These are phyloP conservation scores for Coptodon rendalli DNA, from an alignment of 2,113 vertebrate genomes.

Conservation along the genomic window DNA sequence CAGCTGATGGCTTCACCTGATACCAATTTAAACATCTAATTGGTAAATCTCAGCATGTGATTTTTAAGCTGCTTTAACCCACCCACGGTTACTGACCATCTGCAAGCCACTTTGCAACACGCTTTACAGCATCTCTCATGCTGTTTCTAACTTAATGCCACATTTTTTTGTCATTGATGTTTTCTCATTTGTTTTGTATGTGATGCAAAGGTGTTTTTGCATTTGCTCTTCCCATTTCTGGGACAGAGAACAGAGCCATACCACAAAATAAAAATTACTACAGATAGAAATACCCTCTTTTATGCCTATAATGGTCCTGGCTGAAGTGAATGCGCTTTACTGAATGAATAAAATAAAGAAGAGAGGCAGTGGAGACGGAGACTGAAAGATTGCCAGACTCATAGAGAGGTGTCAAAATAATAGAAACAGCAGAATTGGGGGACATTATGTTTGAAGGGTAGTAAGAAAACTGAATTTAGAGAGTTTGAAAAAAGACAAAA, in stretches of 20 bases:
- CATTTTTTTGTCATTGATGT: neutral
- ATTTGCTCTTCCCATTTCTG: neutral
- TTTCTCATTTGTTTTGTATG: neutral
- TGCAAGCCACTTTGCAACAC: neutral
- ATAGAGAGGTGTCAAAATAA: neutral
- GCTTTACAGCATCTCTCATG: neutral
- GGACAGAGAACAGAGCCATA: neutral
- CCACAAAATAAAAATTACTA: neutral
- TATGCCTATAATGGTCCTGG: neutral
- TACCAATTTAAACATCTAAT: neutral
- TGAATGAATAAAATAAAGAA: neutral
- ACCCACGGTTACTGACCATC: neutral
- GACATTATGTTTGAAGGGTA: neutral
- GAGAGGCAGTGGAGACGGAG: neutral
- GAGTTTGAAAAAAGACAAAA: neutral
- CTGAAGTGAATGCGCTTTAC: neutral
- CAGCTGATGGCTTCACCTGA: neutral
- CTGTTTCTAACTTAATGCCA: neutral
- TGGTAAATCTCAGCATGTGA: neutral
- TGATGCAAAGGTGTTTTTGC: neutral
- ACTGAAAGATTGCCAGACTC: neutral
- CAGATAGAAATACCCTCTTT: neutral
- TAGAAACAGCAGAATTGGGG: neutral
- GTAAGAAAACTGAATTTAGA: neutral
- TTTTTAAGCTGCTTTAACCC: neutral